Base-by-base conservation (phyloP, 2,113 vertebrate genomes). In the Tenebrosternarchus preto region DNA sequence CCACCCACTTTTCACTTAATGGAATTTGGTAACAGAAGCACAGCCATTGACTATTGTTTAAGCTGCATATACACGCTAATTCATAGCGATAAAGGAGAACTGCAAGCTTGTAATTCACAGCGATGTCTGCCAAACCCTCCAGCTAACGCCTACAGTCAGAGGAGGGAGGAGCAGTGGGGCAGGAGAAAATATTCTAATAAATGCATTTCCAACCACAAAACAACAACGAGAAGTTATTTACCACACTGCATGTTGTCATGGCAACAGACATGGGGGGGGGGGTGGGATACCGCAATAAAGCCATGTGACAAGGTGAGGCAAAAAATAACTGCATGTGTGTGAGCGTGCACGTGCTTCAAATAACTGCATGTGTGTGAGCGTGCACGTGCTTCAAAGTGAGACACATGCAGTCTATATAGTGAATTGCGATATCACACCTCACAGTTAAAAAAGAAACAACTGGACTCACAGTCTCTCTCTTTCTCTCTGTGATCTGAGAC, bases 391-490 rank as follows among this genome's bases (percentile, higher is more conserved):
- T 71, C 31, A 33, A 22, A 66, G 80, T 66, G 61, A 43, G 57
- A 61, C 27, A 3, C 24, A 63, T 86, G 60, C 89, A 88, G 82
- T 86, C 85, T 88, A 91, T 88, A 91, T 90, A 90, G 84, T 87
- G 80, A 36, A 57, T 46, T 80, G 77, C 82, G 55, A 75, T 24
- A 25, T 29, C 2, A 72, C 80, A 78, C 78, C 86, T 82, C 60
- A 78, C 11, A 73, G 4, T 50, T 46, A 46, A 73, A 79, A 74
- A 73, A 29, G 31, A 31, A 56, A 59, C 43, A 67, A 68, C 80
- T 71, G 39, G 20, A 31, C 72, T n/a, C 43, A 24, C 67, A 17
- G 3, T 33, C 11, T 53, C 67, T n/a, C 61, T 24, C 60, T n/a
- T 22, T 63, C 67, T 16, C 39, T 63, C 22, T n/a, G 8, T 73